Evolutionary conservation across 2,888 invertebrate genomes (phyloP).

Genomic region (Ochlodes sylvanus): DNA sequence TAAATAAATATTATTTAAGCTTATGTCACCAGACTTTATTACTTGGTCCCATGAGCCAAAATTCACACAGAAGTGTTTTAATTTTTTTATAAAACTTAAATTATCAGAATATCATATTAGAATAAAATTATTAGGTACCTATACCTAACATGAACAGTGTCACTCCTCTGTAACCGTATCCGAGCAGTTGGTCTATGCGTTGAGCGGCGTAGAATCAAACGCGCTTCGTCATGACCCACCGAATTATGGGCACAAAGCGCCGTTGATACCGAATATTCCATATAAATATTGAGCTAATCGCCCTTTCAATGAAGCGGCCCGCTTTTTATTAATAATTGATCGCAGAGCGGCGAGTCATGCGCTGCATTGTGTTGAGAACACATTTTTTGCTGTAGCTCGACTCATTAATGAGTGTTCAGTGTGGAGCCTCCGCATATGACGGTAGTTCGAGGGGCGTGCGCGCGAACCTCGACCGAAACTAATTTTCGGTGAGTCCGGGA

Average conservation of each 20-base stretch:
- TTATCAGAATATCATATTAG: neutral
- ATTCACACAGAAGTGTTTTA: neutral
- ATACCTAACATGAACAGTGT: conserved; percentile 21
- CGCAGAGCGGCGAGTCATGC: conserved; percentile 82
- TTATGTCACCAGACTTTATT: too few relatives aligned
- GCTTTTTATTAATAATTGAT: conserved; percentile 85
- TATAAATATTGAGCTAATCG: conserved; percentile 86
- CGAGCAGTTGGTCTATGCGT: conserved; percentile 73
- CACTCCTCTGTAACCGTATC: conserved; percentile 49
- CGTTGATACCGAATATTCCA: conserved; percentile 85
- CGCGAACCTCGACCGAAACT: conserved; percentile 66
- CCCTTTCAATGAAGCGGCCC: conserved; percentile 85
- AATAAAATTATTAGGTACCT: neutral
- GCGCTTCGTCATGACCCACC: conserved; percentile 82
- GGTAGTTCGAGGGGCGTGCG: conserved; percentile 51
- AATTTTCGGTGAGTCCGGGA: conserved; percentile 69
- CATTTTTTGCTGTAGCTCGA: conserved; percentile 77
- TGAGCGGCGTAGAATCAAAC: conserved; percentile 68
- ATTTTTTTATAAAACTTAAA: neutral
- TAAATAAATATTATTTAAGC: too few relatives aligned
- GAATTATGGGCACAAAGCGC: conserved; percentile 83
- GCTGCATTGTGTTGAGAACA: conserved; percentile 79
- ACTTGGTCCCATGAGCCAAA: too few relatives aligned
- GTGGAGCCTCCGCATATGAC: conserved; percentile 66
- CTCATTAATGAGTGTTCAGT: conserved; percentile 72